Conservation (phyloP, 2,888 invertebrate species). For the Monopis laevigella region DNA sequence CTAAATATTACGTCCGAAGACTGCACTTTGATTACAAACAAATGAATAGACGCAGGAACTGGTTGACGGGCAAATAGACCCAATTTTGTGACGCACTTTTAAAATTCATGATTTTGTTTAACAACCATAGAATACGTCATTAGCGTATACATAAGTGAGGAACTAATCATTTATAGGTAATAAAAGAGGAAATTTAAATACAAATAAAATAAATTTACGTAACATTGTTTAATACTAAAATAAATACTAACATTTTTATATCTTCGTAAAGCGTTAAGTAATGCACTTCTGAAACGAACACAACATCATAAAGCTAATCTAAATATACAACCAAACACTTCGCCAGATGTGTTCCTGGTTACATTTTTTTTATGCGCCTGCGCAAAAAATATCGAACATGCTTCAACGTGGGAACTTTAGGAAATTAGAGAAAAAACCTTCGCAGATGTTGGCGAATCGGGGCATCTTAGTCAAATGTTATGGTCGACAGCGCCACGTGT, state of each 20-base stretch:
- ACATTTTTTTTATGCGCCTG: constrained; percentile 31
- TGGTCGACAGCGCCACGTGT: constrained; percentile 39
- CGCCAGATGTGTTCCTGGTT: constrained; percentile 52
- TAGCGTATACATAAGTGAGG: too few species aligned
- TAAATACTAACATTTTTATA: too few species aligned
- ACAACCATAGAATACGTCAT: too few species aligned
- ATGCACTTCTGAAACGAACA: too few species aligned
- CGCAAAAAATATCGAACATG: constrained; percentile 39
- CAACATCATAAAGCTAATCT: constrained; percentile 22
- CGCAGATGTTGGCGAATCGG: constrained; percentile 47
- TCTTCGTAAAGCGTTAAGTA: too few species aligned
- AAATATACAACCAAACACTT: constrained; percentile 39
- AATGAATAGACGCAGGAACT: constrained; percentile 34
- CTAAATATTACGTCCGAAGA: background rate
- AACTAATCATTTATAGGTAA: too few species aligned
- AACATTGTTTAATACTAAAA: too few species aligned
- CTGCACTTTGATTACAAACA: constrained; percentile 16
- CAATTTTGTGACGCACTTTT: constrained; percentile 25
- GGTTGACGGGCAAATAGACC: constrained; percentile 40
- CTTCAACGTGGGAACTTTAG: constrained; percentile 47
- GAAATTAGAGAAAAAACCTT: constrained; percentile 28
- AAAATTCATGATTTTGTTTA: background rate
- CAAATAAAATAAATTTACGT: too few species aligned
- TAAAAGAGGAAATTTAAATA: too few species aligned
- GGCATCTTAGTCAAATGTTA: constrained; percentile 4